Conservation (phyloP, 2,888 invertebrate species). For the Bombylius major region DNA sequence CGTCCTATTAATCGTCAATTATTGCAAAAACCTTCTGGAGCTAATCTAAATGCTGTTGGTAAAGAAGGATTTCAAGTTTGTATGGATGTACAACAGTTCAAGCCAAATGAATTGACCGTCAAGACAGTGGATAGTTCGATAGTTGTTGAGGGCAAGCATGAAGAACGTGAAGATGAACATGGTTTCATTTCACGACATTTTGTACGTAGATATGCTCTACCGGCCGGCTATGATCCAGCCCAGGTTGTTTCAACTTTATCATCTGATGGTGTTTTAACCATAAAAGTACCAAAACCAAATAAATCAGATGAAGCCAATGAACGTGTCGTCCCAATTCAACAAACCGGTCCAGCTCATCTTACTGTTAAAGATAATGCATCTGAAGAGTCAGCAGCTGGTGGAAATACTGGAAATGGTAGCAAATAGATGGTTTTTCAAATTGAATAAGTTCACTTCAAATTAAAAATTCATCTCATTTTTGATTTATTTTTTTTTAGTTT, state of each 20-base stretch:
- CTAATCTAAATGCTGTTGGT: conserved; percentile 24
- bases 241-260: conserved; percentile 64
- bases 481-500: too few relatives aligned
- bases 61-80: conserved; percentile 57
- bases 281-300: conserved; percentile 48
- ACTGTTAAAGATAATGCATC: conserved; percentile 7
- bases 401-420: conserved; percentile 34
- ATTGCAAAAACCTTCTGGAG: not conserved
- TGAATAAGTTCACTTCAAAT: too few relatives aligned
- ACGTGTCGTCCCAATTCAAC: conserved; percentile 51
- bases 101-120: conserved; percentile 65
- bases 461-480: too few relatives aligned
- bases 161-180: conserved; percentile 56
- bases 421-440: too few relatives aligned
- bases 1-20: too few relatives aligned
- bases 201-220: conserved; percentile 55
- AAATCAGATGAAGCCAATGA: conserved; percentile 40
- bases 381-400: conserved; percentile 34
- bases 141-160: conserved; percentile 62
- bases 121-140: conserved; percentile 62
- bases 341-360: conserved; percentile 45
- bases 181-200: conserved; percentile 73
- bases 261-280: conserved; percentile 67
- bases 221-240: conserved; percentile 53
- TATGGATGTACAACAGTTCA: conserved; percentile 65